phyloP scores from a whole-genome alignment of 2,888 invertebrate species.

The Yponomeuta sedellus region DNA sequence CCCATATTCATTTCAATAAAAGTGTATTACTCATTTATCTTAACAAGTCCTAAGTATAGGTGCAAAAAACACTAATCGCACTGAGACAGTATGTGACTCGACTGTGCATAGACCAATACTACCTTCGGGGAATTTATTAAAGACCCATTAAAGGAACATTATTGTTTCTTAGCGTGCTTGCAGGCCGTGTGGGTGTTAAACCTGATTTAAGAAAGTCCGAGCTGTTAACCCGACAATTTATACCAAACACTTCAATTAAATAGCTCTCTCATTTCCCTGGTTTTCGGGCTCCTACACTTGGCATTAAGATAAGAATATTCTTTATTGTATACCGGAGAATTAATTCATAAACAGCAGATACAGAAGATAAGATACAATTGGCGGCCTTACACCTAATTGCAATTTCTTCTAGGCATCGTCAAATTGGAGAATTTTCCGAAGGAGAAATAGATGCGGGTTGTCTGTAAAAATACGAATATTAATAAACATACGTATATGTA shows the following conservation, averaged over 20 bases:
- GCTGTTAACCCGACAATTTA: not conserved
- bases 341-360: no score
- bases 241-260: not conserved
- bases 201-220: not conserved
- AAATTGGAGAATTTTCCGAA: no score
- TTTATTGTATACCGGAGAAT: no score
- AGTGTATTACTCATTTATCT: slow-evolving; percentile 8
- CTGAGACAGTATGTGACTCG: slow-evolving; percentile 2
- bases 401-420: no score
- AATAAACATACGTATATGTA: no score
- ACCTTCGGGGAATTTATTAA: slow-evolving; percentile 4
- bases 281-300: not conserved
- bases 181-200: not conserved
- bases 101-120: not conserved
- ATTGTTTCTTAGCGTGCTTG: slow-evolving; percentile 4
- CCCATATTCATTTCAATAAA: slow-evolving; percentile 17
- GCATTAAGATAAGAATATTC: no score
- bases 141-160: not conserved
- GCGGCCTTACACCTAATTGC: no score
- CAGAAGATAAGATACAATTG: no score
- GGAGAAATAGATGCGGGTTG: no score
- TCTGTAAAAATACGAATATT: no score
- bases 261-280: not conserved
- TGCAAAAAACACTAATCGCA: slow-evolving; percentile 3
- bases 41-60: slow-evolving; percentile 8